Evolutionary conservation across 2,888 invertebrate species (phyloP).

Genomic region (Abrostola tripartita): DNA sequence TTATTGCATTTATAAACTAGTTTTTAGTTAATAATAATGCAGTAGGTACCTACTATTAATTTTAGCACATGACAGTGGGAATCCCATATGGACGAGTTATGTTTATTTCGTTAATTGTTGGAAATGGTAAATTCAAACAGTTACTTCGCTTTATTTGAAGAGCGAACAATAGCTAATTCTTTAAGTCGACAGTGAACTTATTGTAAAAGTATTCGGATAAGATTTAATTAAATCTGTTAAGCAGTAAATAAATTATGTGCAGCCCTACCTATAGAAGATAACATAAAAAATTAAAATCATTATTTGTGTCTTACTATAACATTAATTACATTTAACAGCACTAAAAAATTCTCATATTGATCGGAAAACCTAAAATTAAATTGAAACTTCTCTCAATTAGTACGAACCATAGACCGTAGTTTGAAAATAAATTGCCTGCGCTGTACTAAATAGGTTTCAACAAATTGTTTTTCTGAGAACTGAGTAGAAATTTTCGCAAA

Average conservation of each 20-base stretch:
- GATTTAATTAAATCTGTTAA: too few relatives aligned
- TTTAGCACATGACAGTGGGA: not conserved
- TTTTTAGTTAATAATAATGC: not conserved
- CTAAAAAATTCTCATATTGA: not conserved
- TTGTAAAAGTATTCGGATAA: too few relatives aligned
- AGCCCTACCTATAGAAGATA: too few relatives aligned
- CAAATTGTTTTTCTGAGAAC: conserved; percentile 31
- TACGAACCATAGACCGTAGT: conserved; percentile 6
- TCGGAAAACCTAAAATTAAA: not conserved
- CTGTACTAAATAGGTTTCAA: conserved; percentile 16
- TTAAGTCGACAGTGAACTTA: too few relatives aligned
- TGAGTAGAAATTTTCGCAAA: conserved; percentile 8
- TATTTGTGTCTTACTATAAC: not conserved
- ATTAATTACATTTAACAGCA: not conserved
- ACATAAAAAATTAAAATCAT: too few relatives aligned
- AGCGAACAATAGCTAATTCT: too few relatives aligned
- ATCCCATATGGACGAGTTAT: not conserved
- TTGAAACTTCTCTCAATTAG: conserved; percentile 4
- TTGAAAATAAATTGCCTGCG: conserved; percentile 1
- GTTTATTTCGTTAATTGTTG: too few relatives aligned
- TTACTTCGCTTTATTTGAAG: too few relatives aligned
- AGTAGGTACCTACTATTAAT: not conserved
- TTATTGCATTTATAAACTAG: not conserved
- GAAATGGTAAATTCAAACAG: too few relatives aligned
- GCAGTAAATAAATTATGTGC: too few relatives aligned